Conservation (phyloP, 2,888 invertebrate genomes). For the Glyphotaelius pellucidus region DNA sequence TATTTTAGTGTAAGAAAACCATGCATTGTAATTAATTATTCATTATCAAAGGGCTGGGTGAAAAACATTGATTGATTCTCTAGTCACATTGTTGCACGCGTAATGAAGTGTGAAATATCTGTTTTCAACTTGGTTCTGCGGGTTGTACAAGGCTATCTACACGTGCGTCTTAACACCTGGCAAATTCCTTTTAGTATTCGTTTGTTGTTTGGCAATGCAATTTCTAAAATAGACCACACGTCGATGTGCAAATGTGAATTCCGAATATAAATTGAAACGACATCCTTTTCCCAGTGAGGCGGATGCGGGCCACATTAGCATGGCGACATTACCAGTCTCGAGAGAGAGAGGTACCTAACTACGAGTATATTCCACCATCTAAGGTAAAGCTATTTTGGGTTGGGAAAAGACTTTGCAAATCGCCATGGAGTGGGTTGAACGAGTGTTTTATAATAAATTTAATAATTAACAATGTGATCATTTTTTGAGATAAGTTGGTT, state of each 20-base stretch:
- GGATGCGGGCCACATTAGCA: conserved; percentile 6
- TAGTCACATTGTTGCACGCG: background rate
- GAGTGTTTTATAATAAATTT: background rate
- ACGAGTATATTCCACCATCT: background rate
- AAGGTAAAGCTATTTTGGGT: background rate
- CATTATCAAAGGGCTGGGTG: background rate
- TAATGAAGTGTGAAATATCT: background rate
- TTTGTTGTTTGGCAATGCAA: background rate
- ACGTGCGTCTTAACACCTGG: background rate
- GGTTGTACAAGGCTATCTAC: background rate
- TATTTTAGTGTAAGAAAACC: background rate
- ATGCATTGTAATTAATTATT: background rate
- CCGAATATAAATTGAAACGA: conserved; percentile 33
- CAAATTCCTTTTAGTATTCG: background rate
- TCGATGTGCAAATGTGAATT: background rate
- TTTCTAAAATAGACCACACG: conserved; percentile 5
- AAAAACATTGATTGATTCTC: background rate
- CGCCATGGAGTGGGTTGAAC: background rate
- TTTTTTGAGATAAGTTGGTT: background rate
- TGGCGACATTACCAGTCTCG: background rate
- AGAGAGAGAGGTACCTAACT: background rate
- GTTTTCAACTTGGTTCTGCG: background rate
- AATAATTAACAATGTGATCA: background rate
- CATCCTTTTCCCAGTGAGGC: conserved; percentile 29
- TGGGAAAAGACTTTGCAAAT: background rate